phyloP scores from a whole-genome alignment of 2,888 invertebrate species.

The Thyatira batis region DNA sequence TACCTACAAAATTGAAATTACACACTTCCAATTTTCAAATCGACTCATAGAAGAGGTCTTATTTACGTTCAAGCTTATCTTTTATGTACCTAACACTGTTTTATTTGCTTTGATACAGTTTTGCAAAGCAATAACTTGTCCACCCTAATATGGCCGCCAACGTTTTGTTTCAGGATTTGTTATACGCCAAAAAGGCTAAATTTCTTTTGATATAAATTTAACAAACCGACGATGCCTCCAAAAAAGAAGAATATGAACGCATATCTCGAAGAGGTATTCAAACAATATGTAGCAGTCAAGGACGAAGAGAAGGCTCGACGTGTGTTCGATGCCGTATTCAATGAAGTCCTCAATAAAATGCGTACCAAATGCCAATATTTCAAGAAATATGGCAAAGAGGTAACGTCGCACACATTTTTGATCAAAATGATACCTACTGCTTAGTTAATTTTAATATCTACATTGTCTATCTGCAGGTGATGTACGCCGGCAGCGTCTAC shows the following conservation, averaged over 20 bases:
- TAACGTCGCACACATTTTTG: conserved; percentile 21
- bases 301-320: conserved; percentile 61
- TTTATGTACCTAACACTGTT: too few relatives aligned
- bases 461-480: conserved; percentile 33
- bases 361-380: conserved; percentile 64
- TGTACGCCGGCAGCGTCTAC: conserved; percentile 83
- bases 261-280: conserved; percentile 57
- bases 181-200: too few relatives aligned
- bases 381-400: conserved; percentile 59
- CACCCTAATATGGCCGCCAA: too few relatives aligned
- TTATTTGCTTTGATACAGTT: too few relatives aligned
- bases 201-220: too few relatives aligned
- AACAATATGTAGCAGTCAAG: conserved; percentile 60
- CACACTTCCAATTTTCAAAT: too few relatives aligned
- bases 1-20: too few relatives aligned
- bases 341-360: conserved; percentile 62
- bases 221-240: conserved; percentile 49
- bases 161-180: too few relatives aligned
- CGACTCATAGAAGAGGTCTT: too few relatives aligned
- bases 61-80: too few relatives aligned
- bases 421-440: too few relatives aligned
- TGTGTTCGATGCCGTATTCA: conserved; percentile 64
- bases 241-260: conserved; percentile 58
- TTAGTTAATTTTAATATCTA: background rate
- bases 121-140: too few relatives aligned